These are phyloP conservation scores for Xiphydria camelus DNA, from an alignment of 2,888 invertebrate genomes.

Conservation along the genomic window DNA sequence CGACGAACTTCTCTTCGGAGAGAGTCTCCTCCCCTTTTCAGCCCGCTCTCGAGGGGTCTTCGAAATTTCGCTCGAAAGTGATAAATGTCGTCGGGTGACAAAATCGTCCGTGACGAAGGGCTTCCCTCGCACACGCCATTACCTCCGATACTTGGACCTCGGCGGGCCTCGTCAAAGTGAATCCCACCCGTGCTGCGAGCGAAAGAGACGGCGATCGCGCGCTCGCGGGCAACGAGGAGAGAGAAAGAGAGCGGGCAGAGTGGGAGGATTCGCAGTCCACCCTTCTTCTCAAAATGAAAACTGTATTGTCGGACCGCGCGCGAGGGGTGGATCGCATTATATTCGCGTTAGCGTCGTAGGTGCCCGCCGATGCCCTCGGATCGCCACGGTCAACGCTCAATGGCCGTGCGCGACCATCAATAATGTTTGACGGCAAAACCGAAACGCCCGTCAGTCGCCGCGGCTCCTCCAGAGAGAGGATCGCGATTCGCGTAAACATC, in stretches of 20 bases:
- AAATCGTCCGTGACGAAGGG: slow-evolving; percentile 50
- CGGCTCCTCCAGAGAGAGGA: slow-evolving; percentile 11
- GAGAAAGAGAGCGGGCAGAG: slow-evolving; percentile 7
- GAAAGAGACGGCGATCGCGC: slow-evolving; percentile 13
- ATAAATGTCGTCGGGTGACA: slow-evolving; percentile 40
- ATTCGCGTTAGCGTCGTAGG: slow-evolving; percentile 39
- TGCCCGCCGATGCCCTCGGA: slow-evolving; percentile 18
- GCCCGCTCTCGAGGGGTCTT: no score
- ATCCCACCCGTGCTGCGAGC: slow-evolving; percentile 18
- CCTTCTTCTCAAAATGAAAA: slow-evolving; percentile 39
- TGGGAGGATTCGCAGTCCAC: slow-evolving; percentile 17
- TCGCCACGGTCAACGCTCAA: slow-evolving; percentile 28
- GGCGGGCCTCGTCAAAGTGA: slow-evolving; percentile 17
- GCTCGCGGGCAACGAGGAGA: background rate
- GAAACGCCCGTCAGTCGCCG: slow-evolving; percentile 12
- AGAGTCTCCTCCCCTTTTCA: slow-evolving; percentile 7
- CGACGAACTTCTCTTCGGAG: no score
- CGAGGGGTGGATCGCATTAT: slow-evolving; percentile 31
- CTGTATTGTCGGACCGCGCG: slow-evolving; percentile 32
- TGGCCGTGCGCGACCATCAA: slow-evolving; percentile 40
- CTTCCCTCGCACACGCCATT: slow-evolving; percentile 47
- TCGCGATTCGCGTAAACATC: slow-evolving; percentile 14
- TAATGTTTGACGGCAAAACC: slow-evolving; percentile 32
- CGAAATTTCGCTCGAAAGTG: slow-evolving; percentile 33
- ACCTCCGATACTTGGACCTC: slow-evolving; percentile 39